These are phyloP conservation scores for Artibeus lituratus DNA, from an alignment of 2,797 vertebrate species.

Conservation along the genomic window DNA sequence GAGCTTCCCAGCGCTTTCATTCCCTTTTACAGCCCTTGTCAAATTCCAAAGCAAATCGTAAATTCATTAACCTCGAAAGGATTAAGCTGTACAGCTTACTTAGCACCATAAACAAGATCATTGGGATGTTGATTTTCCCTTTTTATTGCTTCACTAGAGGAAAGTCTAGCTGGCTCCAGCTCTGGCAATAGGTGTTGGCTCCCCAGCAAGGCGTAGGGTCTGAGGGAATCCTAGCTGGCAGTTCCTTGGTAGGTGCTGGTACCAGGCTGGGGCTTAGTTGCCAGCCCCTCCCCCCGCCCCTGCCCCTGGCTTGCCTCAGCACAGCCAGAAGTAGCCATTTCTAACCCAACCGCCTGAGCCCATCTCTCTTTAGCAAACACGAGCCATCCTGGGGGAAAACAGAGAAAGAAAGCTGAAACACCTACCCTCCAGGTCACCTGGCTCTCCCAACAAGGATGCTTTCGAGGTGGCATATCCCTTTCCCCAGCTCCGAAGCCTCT, in stretches of 20 bases:
- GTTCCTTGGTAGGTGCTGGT: background rate
- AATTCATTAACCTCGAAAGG: conserved; percentile 97
- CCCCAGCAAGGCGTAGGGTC: background rate
- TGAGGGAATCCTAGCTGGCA: background rate
- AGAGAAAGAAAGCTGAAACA: background rate
- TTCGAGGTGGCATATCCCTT: background rate
- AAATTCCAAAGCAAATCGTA: conserved; percentile 94
- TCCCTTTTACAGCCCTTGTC: conserved; percentile 90
- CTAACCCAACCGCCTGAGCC: background rate
- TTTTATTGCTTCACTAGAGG: conserved; percentile 83
- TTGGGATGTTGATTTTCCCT: conserved; percentile 86
- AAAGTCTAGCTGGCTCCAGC: conserved; percentile 8
- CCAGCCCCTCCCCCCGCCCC: too few relatives aligned
- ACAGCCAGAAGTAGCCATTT: conserved; percentile 16
- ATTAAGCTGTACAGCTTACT: conserved; percentile 95
- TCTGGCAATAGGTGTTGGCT: conserved; percentile 44
- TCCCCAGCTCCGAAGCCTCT: background rate
- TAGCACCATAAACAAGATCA: conserved; percentile 97
- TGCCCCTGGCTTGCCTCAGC: background rate
- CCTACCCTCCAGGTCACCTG: background rate
- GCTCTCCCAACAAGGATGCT: background rate
- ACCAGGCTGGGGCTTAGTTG: background rate
- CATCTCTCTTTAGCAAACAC: background rate
- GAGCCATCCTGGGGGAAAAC: background rate
- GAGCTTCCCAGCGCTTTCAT: conserved; percentile 91